Evolutionary conservation across 1,140 invertebrate genomes (phyloP).

Genomic region (Drosophila carrolli): DNA sequence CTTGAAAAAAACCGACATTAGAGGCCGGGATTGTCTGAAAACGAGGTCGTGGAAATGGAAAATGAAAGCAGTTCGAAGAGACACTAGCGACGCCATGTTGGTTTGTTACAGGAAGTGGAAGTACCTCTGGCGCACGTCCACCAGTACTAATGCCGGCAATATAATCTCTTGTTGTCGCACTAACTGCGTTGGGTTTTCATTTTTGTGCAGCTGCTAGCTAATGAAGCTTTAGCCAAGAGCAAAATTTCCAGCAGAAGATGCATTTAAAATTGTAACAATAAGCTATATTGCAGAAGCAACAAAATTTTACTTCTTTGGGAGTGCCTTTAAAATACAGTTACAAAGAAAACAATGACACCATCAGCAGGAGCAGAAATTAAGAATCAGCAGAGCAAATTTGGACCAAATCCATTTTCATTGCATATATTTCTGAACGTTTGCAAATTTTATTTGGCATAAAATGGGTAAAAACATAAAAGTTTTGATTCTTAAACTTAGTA

Average conservation of each 20-base stretch:
- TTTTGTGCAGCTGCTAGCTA: conserved; percentile 50
- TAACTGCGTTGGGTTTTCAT: conserved; percentile 16
- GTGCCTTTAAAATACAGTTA: conserved; percentile 67
- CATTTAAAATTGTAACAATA: not conserved
- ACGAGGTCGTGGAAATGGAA: conserved; percentile 84
- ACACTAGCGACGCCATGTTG: conserved; percentile 52
- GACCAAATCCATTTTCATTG: conserved; percentile 60
- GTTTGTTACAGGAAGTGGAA: conserved; percentile 37
- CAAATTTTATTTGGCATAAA: not conserved
- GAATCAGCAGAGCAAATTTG: conserved; percentile 23
- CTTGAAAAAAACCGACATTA: conserved; percentile 29
- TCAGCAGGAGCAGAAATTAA: conserved; percentile 1
- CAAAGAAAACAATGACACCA: conserved; percentile 19
- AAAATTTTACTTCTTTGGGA: conserved; percentile 48
- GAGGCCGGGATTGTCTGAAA: conserved; percentile 50
- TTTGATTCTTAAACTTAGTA: no score
- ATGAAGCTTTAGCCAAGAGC: conserved; percentile 43
- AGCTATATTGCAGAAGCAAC: conserved; percentile 10
- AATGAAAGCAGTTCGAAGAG: conserved; percentile 81
- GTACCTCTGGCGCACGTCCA: conserved; percentile 1
- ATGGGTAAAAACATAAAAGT: no score
- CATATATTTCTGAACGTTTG: conserved; percentile 64
- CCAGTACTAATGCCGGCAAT: conserved; percentile 50
- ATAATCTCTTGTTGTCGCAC: conserved; percentile 41
- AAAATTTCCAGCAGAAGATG: not conserved